Evolutionary conservation across 2,797 vertebrate species (phyloP).

Genomic region (Hypotaenidia philippensis): DNA sequence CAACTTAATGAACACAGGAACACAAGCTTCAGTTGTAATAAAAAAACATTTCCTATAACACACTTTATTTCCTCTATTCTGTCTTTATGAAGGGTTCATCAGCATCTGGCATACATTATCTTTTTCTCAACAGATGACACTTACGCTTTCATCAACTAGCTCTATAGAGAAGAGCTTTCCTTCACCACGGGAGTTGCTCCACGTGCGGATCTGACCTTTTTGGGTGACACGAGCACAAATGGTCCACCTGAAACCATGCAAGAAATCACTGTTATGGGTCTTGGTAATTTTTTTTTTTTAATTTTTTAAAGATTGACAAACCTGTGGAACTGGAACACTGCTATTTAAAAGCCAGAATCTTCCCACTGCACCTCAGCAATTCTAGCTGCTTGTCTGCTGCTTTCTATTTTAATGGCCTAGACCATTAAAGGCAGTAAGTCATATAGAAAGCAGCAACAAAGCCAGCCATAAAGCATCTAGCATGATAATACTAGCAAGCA

Average conservation of each 20-base stretch:
- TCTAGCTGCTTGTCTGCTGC: neutral
- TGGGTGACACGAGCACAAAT: constrained; percentile 95
- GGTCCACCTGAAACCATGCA: constrained; percentile 89
- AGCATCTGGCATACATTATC: constrained; percentile 40
- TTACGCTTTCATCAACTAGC: constrained; percentile 96
- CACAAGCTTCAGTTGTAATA: constrained; percentile 34
- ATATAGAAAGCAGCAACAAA: constrained; percentile 60
- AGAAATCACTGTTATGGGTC: neutral
- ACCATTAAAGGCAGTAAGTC: constrained; percentile 65
- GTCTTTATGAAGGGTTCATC: constrained; percentile 44
- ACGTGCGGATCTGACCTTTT: constrained; percentile 92
- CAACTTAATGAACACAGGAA: constrained; percentile 47
- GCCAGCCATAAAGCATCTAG: constrained; percentile 61
- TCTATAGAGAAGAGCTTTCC: constrained; percentile 98
- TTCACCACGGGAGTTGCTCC: constrained; percentile 97
- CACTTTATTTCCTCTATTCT: constrained; percentile 34
- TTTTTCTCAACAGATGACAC: constrained; percentile 57
- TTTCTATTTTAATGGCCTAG: constrained; percentile 55
- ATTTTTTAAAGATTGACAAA: neutral
- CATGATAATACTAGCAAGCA: constrained; percentile 61
- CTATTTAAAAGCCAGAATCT: constrained; percentile 18
- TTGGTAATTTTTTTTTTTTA: neutral
- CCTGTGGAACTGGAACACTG: neutral
- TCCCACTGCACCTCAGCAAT: constrained; percentile 7
- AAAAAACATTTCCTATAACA: constrained; percentile 31